Evolutionary conservation across 2,888 invertebrate genomes (phyloP).

Genomic region (Sipha maydis): DNA sequence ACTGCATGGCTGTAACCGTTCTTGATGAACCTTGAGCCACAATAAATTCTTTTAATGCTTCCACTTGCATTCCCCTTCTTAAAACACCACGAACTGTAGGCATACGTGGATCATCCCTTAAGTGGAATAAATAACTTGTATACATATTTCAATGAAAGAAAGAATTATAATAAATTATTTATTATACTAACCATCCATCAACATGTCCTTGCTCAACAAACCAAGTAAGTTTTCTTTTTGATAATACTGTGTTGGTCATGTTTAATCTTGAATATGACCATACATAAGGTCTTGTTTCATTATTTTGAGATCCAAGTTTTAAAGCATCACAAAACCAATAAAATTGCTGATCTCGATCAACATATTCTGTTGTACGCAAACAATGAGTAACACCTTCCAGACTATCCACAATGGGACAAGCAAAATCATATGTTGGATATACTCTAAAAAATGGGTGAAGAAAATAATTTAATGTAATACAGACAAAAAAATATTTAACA

Average conservation of each 20-base stretch:
- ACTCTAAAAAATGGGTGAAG: slow-evolving; percentile 74
- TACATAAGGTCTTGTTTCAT: slow-evolving; percentile 88
- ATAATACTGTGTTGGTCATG: slow-evolving; percentile 97
- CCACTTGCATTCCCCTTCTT: slow-evolving; percentile 95
- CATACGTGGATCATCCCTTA: slow-evolving; percentile 96
- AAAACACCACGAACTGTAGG: slow-evolving; percentile 97
- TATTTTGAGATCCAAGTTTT: slow-evolving; percentile 65
- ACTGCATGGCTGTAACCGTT: slow-evolving; percentile 99
- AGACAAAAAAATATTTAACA: not conserved
- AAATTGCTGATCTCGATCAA: slow-evolving; percentile 97
- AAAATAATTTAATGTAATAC: not conserved
- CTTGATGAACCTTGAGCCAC: slow-evolving; percentile 97
- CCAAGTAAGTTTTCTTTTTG: slow-evolving; percentile 97
- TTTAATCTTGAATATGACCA: slow-evolving; percentile 95
- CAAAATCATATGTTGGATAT: slow-evolving; percentile 99
- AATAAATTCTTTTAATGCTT: slow-evolving; percentile 95
- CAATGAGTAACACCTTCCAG: slow-evolving; percentile 98
- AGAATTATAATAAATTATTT: not conserved
- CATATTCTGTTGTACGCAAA: slow-evolving; percentile 97
- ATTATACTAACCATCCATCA: slow-evolving; percentile 84
- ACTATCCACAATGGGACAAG: slow-evolving; percentile 98
- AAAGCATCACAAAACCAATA: slow-evolving; percentile 95
- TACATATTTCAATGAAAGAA: no score
- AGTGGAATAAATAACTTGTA: slow-evolving; percentile 4
- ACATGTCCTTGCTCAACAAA: slow-evolving; percentile 94